phyloP scores from a whole-genome alignment of 1,140 invertebrate genomes.

The Aphis craccivora region DNA sequence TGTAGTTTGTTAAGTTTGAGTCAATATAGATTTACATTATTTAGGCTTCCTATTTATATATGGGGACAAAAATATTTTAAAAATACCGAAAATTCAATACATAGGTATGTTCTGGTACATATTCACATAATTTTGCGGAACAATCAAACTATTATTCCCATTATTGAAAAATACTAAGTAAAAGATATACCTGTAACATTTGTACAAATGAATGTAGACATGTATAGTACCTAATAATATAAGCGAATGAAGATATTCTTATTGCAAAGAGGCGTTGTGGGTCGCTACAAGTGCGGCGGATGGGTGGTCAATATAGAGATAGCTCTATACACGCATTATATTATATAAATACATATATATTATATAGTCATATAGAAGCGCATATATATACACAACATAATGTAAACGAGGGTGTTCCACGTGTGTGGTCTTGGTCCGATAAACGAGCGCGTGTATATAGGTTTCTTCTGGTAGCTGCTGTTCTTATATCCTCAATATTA shows the following conservation, averaged over 20 bases:
- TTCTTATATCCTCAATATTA: constrained; percentile 15
- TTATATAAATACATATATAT: not conserved
- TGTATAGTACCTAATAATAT: not conserved
- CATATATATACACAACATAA: constrained; percentile 16
- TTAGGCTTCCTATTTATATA: not conserved
- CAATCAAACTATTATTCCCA: not conserved
- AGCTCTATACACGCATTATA: not conserved
- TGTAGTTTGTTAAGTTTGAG: not conserved
- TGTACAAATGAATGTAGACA: not conserved
- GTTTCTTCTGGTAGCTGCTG: constrained; percentile 51
- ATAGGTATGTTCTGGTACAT: not conserved
- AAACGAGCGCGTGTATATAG: constrained; percentile 41
- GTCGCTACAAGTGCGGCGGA: not conserved
- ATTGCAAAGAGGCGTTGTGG: constrained; percentile 20
- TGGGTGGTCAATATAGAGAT: constrained; percentile 40
- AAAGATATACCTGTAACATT: not conserved
- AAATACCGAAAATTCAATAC: not conserved
- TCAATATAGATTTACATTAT: not conserved
- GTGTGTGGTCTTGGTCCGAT: constrained; percentile 52
- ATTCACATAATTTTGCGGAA: not conserved
- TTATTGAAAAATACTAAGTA: not conserved
- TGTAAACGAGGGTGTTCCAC: constrained; percentile 52
- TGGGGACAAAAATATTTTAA: not conserved
- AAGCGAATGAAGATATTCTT: not conserved
- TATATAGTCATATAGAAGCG: not conserved